phyloP scores from a whole-genome alignment of 2,888 invertebrate genomes.

The Leptinotarsa tumamoca region DNA sequence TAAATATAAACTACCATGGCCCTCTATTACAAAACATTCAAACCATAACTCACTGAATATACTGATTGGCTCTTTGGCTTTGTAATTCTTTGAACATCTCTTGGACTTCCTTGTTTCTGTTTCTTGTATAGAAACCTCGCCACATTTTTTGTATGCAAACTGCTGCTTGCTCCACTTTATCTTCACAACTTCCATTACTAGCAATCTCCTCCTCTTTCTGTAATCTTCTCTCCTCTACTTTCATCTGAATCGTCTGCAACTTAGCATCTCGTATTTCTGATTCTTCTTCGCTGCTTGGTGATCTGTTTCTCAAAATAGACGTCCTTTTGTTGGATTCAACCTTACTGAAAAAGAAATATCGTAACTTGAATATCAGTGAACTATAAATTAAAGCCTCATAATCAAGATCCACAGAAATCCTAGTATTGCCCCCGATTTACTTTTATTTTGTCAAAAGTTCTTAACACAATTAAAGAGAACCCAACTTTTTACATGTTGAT shows the following conservation, averaged over 20 bases:
- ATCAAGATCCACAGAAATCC: too few species aligned
- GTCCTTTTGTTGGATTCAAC: slow-evolving; percentile 50
- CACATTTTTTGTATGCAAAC: slow-evolving; percentile 88
- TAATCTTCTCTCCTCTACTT: slow-evolving; percentile 68
- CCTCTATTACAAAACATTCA: neutral
- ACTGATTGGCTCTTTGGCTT: slow-evolving; percentile 82
- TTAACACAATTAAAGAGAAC: too few species aligned
- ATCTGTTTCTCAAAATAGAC: slow-evolving; percentile 60
- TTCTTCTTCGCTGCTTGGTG: slow-evolving; percentile 72
- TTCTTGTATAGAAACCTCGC: slow-evolving; percentile 85
- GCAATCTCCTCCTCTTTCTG: slow-evolving; percentile 56
- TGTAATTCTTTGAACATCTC: slow-evolving; percentile 77
- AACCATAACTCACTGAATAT: slow-evolving; percentile 78
- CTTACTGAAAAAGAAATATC: slow-evolving; percentile 40
- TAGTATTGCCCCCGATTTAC: too few species aligned
- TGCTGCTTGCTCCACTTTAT: slow-evolving; percentile 72
- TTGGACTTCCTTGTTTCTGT: slow-evolving; percentile 76
- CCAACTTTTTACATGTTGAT: too few species aligned
- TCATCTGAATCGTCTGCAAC: slow-evolving; percentile 74
- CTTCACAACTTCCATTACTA: slow-evolving; percentile 58
- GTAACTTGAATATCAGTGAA: too few species aligned
- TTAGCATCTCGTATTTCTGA: slow-evolving; percentile 78
- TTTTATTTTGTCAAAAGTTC: too few species aligned
- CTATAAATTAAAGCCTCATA: too few species aligned
- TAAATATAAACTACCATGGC: too few species aligned